Evolutionary conservation across 2,888 invertebrate species (phyloP).

Genomic region (Lycocerus yunnanus): DNA sequence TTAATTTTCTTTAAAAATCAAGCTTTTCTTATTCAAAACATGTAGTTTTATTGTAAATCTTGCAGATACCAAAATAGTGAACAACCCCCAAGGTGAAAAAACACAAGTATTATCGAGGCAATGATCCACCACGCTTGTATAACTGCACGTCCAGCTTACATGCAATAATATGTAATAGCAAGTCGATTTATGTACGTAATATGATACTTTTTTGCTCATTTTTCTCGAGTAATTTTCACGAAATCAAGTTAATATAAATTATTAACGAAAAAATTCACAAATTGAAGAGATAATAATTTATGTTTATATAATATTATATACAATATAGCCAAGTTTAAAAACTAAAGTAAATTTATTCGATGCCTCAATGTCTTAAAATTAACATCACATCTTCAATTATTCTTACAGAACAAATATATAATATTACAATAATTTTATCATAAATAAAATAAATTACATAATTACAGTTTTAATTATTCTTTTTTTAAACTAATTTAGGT

Average conservation of each 20-base stretch:
- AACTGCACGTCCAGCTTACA: no score
- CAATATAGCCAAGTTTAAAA: neutral
- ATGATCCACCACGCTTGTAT: no score
- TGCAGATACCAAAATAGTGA: no score
- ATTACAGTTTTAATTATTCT: neutral
- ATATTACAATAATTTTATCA: neutral
- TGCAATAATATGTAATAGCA: no score
- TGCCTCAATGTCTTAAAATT: neutral
- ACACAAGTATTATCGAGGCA: no score
- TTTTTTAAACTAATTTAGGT: neutral
- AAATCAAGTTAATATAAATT: neutral
- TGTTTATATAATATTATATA: neutral
- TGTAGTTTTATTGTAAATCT: no score
- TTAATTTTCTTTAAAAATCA: no score
- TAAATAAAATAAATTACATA: neutral
- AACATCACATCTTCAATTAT: neutral
- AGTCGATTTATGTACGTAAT: no score
- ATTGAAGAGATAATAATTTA: neutral
- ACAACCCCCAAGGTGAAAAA: no score
- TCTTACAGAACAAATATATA: neutral
- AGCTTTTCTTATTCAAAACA: no score
- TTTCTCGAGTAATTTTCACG: neutral
- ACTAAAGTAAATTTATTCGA: neutral
- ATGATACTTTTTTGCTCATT: neutral
- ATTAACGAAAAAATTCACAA: neutral